Evolutionary conservation across 1,140 invertebrate species (phyloP).

Genomic region (Pectinophora gossypiella): DNA sequence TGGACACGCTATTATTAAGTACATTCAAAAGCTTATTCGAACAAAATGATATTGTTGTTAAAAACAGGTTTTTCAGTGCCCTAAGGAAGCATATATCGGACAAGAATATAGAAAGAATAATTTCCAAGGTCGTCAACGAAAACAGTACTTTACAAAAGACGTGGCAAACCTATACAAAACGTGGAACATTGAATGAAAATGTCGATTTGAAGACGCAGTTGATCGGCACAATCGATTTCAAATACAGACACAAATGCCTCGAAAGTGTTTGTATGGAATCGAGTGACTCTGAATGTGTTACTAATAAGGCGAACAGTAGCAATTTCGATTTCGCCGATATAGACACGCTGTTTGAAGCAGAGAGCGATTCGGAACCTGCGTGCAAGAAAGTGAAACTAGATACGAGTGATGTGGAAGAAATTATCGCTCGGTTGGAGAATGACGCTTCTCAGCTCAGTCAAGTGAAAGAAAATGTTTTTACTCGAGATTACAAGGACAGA

Average conservation of each 20-base stretch:
- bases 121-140: neutral
- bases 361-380: conserved; percentile 34
- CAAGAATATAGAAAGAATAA: neutral
- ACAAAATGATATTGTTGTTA: conserved; percentile 16
- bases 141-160: neutral
- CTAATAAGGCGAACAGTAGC: conserved; percentile 12
- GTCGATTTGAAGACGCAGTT: neutral
- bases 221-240: conserved; percentile 16
- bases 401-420: conserved; percentile 24
- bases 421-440: conserved; percentile 38
- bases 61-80: conserved; percentile 15
- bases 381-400: conserved; percentile 45
- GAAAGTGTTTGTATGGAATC: conserved; percentile 9
- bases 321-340: conserved; percentile 49
- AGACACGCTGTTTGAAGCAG: conserved; percentile 35
- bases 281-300: neutral
- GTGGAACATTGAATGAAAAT: neutral
- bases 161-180: neutral
- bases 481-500: conserved; percentile 28
- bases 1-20: conserved; percentile 8
- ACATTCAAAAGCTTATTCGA: conserved; percentile 20
- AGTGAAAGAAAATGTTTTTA: conserved; percentile 32
- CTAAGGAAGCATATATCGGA: neutral
- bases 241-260: conserved; percentile 39
- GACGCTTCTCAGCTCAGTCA: conserved; percentile 26